These are phyloP conservation scores for Cryptophagus acutangulus DNA, from an alignment of 2,888 invertebrate genomes.

Conservation along the genomic window DNA sequence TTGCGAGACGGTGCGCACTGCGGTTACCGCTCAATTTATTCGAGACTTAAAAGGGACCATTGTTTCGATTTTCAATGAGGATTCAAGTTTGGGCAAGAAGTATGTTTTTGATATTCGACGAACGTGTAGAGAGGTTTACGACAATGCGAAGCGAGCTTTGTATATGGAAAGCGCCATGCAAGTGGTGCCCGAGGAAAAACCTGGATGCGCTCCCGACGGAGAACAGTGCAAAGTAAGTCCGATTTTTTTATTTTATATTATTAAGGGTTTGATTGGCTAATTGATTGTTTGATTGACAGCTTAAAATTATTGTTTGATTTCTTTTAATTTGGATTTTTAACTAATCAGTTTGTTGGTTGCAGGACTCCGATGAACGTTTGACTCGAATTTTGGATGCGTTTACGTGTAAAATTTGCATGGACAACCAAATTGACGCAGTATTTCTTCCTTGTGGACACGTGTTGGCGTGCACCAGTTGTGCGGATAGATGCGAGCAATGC, in stretches of 20 bases:
- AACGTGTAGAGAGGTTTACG: constrained; percentile 85
- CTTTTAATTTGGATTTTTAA: constrained; percentile 7
- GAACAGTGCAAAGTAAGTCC: constrained; percentile 41
- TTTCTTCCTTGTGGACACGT: constrained; percentile 88
- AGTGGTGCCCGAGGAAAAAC: constrained; percentile 37
- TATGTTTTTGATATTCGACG: constrained; percentile 88
- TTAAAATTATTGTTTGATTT: constrained; percentile 7
- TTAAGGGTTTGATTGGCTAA: background rate
- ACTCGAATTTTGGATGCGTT: constrained; percentile 60
- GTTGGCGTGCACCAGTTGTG: constrained; percentile 74
- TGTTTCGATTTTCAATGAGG: constrained; percentile 86
- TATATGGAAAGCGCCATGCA: constrained; percentile 45
- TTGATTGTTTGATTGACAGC: background rate
- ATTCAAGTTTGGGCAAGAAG: constrained; percentile 78
- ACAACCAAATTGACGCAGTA: constrained; percentile 72
- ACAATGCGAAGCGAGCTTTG: constrained; percentile 74
- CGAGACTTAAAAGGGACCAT: constrained; percentile 86
- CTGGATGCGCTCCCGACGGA: background rate
- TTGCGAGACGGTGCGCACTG: constrained; percentile 83
- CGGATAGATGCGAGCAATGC: constrained; percentile 67
- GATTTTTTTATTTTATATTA: background rate
- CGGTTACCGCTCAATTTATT: constrained; percentile 84
- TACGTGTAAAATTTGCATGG: constrained; percentile 86
- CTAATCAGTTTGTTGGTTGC: constrained; percentile 30
- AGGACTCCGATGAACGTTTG: constrained; percentile 55